Base-by-base conservation (phyloP, 2,113 vertebrate genomes). In the Cebidichthys violaceus region DNA sequence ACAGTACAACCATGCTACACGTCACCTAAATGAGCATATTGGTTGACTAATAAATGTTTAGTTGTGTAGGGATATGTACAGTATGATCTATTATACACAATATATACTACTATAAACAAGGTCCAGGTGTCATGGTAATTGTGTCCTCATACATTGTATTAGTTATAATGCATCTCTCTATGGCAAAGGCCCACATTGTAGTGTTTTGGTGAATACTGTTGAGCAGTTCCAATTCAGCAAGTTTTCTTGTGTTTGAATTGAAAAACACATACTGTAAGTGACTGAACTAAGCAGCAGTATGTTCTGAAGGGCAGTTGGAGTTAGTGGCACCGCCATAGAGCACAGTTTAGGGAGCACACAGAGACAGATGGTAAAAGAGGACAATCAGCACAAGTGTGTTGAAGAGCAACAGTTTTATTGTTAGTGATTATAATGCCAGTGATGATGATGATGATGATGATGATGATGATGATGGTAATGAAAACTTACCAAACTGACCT, bases 401-500 rank as follows among this genome's bases (percentile, higher is more conserved):
- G 66, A 78, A 69, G 60, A 71, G 74, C 75, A 86, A 87, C 79
- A 70, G 13, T 79, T 90, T 87, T 74, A 85, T 75, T 84, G 77
- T 84, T 60, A 45, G 71, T 27, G 69, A 78, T 74, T 55, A 79
- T 66, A 83, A 71, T 79, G 76, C 65, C 70, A 72, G 76, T 57
- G 59, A 80, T 62, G 70, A 57, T 65, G 72, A 62, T 64, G 62
- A 72, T 74, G 84, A 66, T 68, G 50, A 6, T 67, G 17, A 29
- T 54, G 65, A 81, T 60, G 70, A 54, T 64, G 71, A 64, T 57
- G 35, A 31, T 60, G 75, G 59, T 72, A 74, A 78, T 79, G 75
- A 86, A 73, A 75, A 82, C 73, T 68, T 69, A 69, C 72, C 68
- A 85, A 88, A 83, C 22, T 86, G 83, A 88, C 85, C 89, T 86